Evolutionary conservation across 2,797 vertebrate genomes (phyloP), one percentile per base, ranked within the genome.

Genomic region (Rhynchonycteris naso): DNA sequence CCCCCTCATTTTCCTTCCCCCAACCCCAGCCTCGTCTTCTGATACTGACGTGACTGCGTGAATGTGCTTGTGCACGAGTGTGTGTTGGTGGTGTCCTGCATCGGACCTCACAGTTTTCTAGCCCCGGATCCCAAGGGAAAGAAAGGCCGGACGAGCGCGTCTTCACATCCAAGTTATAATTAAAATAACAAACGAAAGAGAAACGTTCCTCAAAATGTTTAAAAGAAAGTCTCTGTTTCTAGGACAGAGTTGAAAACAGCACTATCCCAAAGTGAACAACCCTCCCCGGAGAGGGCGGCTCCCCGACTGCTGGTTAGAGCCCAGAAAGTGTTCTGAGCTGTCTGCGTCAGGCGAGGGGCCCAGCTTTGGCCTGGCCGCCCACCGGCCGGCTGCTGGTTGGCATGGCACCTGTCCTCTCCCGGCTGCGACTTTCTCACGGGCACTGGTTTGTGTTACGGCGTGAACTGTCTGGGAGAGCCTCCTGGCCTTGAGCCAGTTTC

Each of bases 161-260:
- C 76, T 82, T 92, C 63, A 7, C 54, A 30, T 50, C 59, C 50
- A 89, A n/a, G 24, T 76, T 50, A 7, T 21, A 38, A 59, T 65
- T 50, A n/a, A 35, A 92, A 63, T 79, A 26, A 74, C 72, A 58
- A 59, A 65, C n/a, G 68, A 82, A 89, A 95, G 76, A n/a, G 11
- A 65, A 90, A 52, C 24, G 15, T 54, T 88, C 50, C 50, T 63
- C 52, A 68, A 81, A 58, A 84, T 38, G 12, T 72, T 92, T 43
- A 50, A 50, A 19, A 63, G 33, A 66, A 78, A 19, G 4, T 0
- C 7, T 68, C 8, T 2, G 24, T 52, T 59, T 88, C 8, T 15
- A 61, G 75, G 52, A 10, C 5, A 22, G 61, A 72, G 65, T 54
- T 81, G 35, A 6, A 68, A 69, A 79, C 11, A 30, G 12, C 28